Percentiles rank a stretch among this genome's conserved stretches.
phyloP scores from a whole-genome alignment of 2,888 invertebrate genomes.

The Cephonodes hylas region DNA sequence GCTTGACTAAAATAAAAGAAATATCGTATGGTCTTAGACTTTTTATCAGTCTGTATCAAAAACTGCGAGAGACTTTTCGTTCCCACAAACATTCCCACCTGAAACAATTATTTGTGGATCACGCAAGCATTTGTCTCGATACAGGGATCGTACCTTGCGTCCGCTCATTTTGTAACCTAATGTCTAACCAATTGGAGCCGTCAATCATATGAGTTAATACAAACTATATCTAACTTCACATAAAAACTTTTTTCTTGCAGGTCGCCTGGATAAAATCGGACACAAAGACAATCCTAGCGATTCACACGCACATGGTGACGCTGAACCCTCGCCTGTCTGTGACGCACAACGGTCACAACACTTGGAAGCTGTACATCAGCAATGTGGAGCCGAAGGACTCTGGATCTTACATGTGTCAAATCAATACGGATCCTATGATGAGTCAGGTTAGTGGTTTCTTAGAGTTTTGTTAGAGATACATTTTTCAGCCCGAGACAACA shows the following conservation, averaged over 20 bases:
- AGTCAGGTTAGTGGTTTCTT: conserved; percentile 85
- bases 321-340: conserved; percentile 91
- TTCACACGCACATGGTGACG: conserved; percentile 94
- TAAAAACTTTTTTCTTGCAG: conserved; percentile 63
- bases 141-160: no score
- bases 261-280: conserved; percentile 96
- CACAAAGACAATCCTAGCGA: conserved; percentile 92
- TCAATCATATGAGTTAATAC: neutral
- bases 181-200: no score
- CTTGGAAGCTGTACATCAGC: conserved; percentile 94
- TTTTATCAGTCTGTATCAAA: no score
- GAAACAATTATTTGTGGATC: no score
- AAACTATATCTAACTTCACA: neutral
- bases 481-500: no score
- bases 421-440: conserved; percentile 94
- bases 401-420: conserved; percentile 96
- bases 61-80: no score
- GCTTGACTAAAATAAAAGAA: no score
- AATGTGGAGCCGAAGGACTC: conserved; percentile 94
- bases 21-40: no score
- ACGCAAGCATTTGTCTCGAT: no score
- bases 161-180: no score
- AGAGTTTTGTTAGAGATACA: neutral
- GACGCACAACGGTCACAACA: conserved; percentile 95
- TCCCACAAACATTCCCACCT: no score